Percentiles rank a stretch among this genome's conserved stretches.
Conservation (phyloP, 2,888 invertebrate genomes). For the Erebia ligea region DNA sequence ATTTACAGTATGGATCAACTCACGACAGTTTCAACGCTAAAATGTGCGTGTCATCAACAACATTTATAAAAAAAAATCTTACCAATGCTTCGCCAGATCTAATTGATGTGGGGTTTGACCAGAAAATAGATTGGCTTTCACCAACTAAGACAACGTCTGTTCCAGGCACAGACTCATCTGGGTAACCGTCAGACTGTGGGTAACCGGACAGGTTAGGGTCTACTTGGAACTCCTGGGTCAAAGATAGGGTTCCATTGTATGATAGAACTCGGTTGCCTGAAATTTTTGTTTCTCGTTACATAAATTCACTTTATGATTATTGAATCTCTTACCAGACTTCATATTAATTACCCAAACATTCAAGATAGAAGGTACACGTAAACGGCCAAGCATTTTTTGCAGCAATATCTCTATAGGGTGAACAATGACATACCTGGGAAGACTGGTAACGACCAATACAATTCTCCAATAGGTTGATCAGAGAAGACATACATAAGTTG, state of each 20-base stretch:
- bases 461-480: conserved; percentile 56
- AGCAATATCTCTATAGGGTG: background rate
- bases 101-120: conserved; percentile 86
- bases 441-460: conserved; percentile 73
- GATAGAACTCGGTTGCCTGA: conserved; percentile 90
- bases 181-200: conserved; percentile 53
- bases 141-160: conserved; percentile 93
- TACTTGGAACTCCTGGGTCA: conserved; percentile 86
- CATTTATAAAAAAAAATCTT: conserved; percentile 46
- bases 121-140: conserved; percentile 89
- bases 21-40: too few species aligned
- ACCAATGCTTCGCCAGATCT: conserved; percentile 84
- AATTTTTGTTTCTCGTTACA: background rate
- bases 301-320: background rate
- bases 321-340: too few species aligned
- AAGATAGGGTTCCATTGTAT: conserved; percentile 92
- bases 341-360: too few species aligned
- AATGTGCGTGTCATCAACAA: too few species aligned
- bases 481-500: conserved; percentile 69
- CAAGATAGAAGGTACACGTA: background rate
- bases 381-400: background rate
- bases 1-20: too few species aligned
- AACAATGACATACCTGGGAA: conserved; percentile 61
- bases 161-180: conserved; percentile 82
- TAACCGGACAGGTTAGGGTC: too few species aligned